Base-by-base conservation (phyloP, 1,140 invertebrate genomes). In the Lineus longissimus region DNA sequence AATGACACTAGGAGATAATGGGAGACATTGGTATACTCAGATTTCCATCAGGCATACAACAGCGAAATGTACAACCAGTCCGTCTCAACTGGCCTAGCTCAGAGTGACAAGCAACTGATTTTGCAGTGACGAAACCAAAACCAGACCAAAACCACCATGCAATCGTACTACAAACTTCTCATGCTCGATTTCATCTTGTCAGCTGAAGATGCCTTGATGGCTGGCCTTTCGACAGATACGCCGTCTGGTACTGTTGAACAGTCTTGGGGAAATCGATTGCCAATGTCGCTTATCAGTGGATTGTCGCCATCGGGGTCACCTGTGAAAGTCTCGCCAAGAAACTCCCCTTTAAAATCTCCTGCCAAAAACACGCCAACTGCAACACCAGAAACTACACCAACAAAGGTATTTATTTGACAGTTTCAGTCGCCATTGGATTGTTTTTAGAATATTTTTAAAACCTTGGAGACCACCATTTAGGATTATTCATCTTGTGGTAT, bases 241-340 rank as follows among this genome's bases (percentile, higher is more conserved):
- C 36, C 45, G 1, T 1, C 29, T 19, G 29, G 31, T 1, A 60
- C 70, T 1, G 66, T 66, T 15, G 61, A 65, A 11, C 65, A 65
- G 29, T 75, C 72, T 0, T 75, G 73, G 73, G 59, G 68, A 19
- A 73, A 69, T 61, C 63, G 73, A 15, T 47, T 75, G 17, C 73
- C 73, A 27, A 61, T 66, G 17, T 75, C 73, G 1, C 33, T 36
- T 15, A 45, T 73, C 7, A 55, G 55, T 19, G 51, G 55, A n/a
- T 31, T 27, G 27, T 41, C 59, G 36, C 66, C 63, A 30, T 63
- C 55, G 29, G 19, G 23, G 27, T 65, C 63, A n/a, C 72, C 70
- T 30, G 43, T 33, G 9, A 72, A 70, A 63, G 33, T 15, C 33
- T 60, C 55, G 13, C 43, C 69, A 4, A 33, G 43, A n/a, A 62